Percentiles rank a stretch among this genome's conserved stretches.
phyloP scores from a whole-genome alignment of 2,113 vertebrate genomes.

The Grus americana region DNA sequence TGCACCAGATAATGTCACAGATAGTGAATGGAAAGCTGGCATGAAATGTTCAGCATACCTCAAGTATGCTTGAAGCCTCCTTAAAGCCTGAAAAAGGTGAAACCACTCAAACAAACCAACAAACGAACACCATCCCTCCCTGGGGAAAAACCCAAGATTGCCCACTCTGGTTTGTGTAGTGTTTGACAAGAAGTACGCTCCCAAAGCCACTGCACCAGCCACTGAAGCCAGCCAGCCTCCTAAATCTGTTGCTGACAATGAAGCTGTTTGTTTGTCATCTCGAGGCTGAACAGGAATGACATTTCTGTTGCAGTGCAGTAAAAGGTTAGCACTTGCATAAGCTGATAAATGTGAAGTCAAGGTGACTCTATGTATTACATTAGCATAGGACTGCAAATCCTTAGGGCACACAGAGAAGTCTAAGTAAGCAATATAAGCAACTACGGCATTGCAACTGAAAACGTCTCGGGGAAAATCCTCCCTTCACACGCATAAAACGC shows the following conservation, averaged over 20 bases:
- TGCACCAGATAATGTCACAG: not conserved
- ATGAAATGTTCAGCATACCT: not conserved
- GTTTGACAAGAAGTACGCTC: not conserved
- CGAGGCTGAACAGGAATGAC: conserved; percentile 32
- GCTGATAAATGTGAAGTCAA: conserved; percentile 61
- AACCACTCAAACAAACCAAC: not conserved
- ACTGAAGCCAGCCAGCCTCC: not conserved
- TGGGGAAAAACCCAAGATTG: not conserved
- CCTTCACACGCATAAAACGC: not conserved
- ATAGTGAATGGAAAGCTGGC: fast-evolving
- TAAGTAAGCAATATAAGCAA: not conserved
- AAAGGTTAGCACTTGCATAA: conserved; percentile 66
- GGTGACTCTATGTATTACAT: conserved; percentile 64
- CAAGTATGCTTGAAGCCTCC: not conserved
- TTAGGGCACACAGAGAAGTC: not conserved
- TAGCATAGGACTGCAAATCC: conserved; percentile 54
- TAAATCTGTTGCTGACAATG: not conserved
- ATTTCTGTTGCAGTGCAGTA: conserved; percentile 64
- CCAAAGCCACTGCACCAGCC: not conserved
- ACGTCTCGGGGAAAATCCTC: not conserved
- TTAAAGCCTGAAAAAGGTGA: not conserved
- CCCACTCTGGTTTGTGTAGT: not conserved
- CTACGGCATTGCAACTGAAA: not conserved
- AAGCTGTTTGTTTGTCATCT: conserved; percentile 46
- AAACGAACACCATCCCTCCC: not conserved